These are phyloP conservation scores for Colossoma macropomum DNA, from an alignment of 2,113 vertebrate species.

Conservation along the genomic window DNA sequence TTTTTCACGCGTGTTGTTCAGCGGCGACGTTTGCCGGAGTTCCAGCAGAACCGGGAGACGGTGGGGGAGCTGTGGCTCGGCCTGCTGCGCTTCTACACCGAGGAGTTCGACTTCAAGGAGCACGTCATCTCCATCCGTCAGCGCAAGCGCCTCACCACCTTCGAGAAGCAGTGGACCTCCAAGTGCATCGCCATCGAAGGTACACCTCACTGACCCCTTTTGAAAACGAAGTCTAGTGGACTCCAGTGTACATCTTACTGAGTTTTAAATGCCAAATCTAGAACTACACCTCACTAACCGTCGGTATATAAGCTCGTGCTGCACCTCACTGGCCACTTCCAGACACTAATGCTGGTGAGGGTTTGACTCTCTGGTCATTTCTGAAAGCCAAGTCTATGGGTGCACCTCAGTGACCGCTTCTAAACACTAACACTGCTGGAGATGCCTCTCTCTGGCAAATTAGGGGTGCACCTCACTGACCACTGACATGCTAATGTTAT, in stretches of 20 bases:
- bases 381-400: background rate
- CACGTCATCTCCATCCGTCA: conserved; percentile 98
- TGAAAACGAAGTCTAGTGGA: no score
- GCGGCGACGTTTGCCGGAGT: conserved; percentile 84
- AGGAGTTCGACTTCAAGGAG: conserved; percentile 99
- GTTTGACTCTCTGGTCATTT: background rate
- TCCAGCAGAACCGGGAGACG: conserved; percentile 88
- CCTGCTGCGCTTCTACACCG: conserved; percentile 94
- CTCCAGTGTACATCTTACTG: no score
- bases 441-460: no score
- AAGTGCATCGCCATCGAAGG: conserved; percentile 99
- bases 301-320: no score
- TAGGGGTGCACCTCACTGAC: background rate
- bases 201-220: no score
- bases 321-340: background rate
- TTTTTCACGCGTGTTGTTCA: conserved; percentile 55
- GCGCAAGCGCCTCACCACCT: conserved; percentile 92
- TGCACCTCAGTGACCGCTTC: no score
- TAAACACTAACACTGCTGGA: no score
- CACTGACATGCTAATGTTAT: background rate
- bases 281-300: no score
- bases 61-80: conserved; percentile 97
- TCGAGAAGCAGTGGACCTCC: conserved; percentile 99
- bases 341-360: no score
- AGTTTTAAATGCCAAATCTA: no score